These are phyloP conservation scores for Neoaliturus tenellus DNA, from an alignment of 2,888 invertebrate genomes.

Conservation along the genomic window DNA sequence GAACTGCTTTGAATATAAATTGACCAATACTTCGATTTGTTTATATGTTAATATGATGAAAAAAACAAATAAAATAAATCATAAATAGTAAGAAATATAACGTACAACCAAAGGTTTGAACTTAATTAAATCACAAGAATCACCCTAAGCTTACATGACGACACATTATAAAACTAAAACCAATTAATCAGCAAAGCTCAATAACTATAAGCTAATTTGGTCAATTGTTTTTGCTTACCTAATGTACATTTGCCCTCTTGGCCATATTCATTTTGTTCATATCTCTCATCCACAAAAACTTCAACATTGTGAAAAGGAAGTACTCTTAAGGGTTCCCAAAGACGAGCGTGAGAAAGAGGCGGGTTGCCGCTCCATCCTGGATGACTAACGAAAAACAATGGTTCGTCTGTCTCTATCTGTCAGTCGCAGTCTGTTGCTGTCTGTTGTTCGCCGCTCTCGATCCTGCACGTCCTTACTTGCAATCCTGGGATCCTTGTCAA, in stretches of 20 bases:
- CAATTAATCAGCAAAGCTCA: no score
- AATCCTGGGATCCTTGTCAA: no score
- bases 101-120: no score
- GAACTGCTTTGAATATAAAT: no score
- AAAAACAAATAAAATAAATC: no score
- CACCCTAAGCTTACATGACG: no score
- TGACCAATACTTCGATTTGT: no score
- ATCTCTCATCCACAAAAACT: slow-evolving; percentile 27
- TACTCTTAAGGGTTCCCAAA: slow-evolving; percentile 48
- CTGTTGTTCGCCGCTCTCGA: background rate
- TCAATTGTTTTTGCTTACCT: background rate
- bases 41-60: no score
- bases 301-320: slow-evolving; percentile 48
- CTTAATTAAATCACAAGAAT: no score
- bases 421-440: background rate
- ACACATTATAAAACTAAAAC: no score
- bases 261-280: background rate
- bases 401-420: slow-evolving; percentile 31
- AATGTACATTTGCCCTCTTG: background rate
- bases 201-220: no score
- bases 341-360: slow-evolving; percentile 52
- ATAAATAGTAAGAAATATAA: no score
- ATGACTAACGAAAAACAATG: slow-evolving; percentile 53
- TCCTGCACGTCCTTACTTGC: background rate
- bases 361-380: slow-evolving; percentile 35